Evolutionary conservation across 2,113 vertebrate genomes (phyloP).

Genomic region (Brachionichthys hirsutus): DNA sequence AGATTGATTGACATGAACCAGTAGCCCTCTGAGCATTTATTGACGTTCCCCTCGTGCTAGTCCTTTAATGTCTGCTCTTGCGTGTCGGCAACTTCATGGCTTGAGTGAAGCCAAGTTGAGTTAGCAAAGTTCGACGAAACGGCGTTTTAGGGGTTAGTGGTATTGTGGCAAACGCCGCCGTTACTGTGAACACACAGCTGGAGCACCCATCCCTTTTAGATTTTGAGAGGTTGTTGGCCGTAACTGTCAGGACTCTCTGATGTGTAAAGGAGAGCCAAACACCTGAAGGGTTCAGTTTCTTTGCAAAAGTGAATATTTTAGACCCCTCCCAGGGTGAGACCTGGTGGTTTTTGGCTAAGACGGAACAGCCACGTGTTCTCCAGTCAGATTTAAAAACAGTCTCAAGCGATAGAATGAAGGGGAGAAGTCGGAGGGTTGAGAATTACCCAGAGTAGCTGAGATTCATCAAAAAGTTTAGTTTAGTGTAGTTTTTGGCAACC

Average conservation of each 20-base stretch:
- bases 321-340: constrained; percentile 27
- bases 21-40: constrained; percentile 68
- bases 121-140: constrained; percentile 57
- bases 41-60: constrained; percentile 65
- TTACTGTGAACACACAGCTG: constrained; percentile 9
- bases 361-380: constrained; percentile 30
- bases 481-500: constrained; percentile 5
- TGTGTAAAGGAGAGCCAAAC: too few species aligned
- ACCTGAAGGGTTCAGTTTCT: constrained; percentile 26
- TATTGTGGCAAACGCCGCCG: neutral
- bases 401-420: constrained; percentile 28
- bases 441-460: constrained; percentile 29
- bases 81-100: constrained; percentile 59
- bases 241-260: neutral
- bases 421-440: constrained; percentile 23
- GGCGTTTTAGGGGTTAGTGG: constrained; percentile 38
- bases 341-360: constrained; percentile 30
- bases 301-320: constrained; percentile 29
- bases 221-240: neutral
- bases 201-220: too few species aligned
- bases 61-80: constrained; percentile 65
- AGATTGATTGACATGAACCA: constrained; percentile 72
- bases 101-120: constrained; percentile 51
- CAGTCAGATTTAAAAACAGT: constrained; percentile 51
- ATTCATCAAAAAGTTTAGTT: constrained; percentile 8